Percentiles rank a stretch among this genome's conserved stretches.
phyloP scores from a whole-genome alignment of 1,140 invertebrate species.

The Littorina saxatilis region DNA sequence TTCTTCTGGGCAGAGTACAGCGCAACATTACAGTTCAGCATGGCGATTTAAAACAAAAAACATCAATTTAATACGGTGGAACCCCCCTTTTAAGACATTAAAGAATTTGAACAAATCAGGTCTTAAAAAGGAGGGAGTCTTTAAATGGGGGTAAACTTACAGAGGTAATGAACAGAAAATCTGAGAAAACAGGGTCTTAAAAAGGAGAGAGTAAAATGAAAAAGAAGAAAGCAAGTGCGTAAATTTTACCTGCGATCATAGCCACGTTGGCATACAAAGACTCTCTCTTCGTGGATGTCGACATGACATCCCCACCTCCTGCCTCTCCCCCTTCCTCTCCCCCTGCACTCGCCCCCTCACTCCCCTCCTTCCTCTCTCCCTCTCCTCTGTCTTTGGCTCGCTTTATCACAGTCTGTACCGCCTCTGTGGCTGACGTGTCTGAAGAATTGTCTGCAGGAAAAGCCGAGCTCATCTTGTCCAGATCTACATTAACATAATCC shows the following conservation, averaged over 20 bases:
- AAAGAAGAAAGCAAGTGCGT: no score
- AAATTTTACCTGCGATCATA: slow-evolving; percentile 12
- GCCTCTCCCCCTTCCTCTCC: not conserved
- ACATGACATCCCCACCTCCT: not conserved
- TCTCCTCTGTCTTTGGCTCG: not conserved
- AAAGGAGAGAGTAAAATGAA: no score
- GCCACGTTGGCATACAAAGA: not conserved
- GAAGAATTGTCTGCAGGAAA: not conserved
- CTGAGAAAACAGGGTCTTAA: no score
- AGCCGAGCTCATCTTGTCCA: slow-evolving; percentile 12
- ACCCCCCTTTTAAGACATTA: no score
- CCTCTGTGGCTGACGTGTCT: not conserved
- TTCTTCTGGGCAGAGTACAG: slow-evolving; percentile 10
- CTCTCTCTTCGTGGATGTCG: not conserved
- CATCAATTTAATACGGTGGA: no score
- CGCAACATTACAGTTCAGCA: no score
- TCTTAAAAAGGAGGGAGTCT: no score
- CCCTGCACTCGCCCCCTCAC: not conserved
- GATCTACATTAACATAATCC: slow-evolving; percentile 33
- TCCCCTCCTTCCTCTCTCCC: not conserved
- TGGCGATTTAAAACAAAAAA: no score
- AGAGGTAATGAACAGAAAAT: no score
- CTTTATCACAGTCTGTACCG: not conserved
- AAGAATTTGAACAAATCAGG: no score
- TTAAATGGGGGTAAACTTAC: no score